Evolutionary conservation across 2,888 invertebrate species (phyloP), one percentile per base, ranked within the genome.

Genomic region (Microchrysa polita): DNA sequence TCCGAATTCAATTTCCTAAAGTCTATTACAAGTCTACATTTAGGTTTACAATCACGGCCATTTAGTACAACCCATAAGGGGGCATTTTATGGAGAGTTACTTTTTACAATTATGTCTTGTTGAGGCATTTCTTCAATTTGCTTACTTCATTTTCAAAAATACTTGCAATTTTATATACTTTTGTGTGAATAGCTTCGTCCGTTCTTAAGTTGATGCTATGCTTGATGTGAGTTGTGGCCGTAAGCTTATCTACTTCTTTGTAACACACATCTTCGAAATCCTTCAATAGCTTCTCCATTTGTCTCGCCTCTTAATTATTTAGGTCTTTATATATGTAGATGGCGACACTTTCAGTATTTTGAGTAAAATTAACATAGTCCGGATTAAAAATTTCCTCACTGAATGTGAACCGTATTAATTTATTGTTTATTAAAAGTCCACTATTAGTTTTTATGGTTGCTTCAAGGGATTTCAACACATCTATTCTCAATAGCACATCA

Each of bases 31-130:
- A 42, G 12, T 12, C 42, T 42, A 12, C 42, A 42, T 42, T 60
- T 60, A n/a, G 60, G 10, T 60, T 60, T 60, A 7, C 34, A 7
- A 34, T 27, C 23, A n/a, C 27, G 60, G 5, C 60, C 34, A 5
- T 60, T 60, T 1, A 34, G 60, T 14, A 60, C 34, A 10, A 60
- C 60, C 60, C 60, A 60, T 60, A 60, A 9, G 10, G 23, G 60
- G 23, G 60, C 60, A 34, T 60, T 60, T 10, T 60, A 60, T 5
- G 60, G 60, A 23, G 60, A 60, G 34, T 60, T 60, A n/a, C 60
- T 60, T 60, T 27, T 23, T 2, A 60, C 60, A 9, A 60, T 27
- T 9, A 60, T 60, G n/a, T 42, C 42, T 22, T 60, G 27, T 9
- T 60, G 27, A 7, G 34, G 34, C 60, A 60, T 60, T 27, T 60